Evolutionary conservation across 2,797 vertebrate genomes (phyloP).

Genomic region (Arctocebus calabarensis): DNA sequence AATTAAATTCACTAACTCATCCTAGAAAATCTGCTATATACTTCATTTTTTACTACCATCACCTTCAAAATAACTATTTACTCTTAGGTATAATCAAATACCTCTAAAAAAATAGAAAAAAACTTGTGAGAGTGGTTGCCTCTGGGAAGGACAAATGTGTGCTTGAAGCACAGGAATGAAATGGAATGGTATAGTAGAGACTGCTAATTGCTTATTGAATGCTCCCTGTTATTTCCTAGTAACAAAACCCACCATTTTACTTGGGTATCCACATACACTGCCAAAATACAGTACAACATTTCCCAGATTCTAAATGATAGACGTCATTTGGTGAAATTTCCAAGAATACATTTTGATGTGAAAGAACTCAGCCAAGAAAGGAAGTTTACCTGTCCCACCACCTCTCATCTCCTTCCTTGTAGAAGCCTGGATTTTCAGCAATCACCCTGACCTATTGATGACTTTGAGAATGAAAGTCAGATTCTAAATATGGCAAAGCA

Average conservation of each 20-base stretch:
- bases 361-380: not conserved
- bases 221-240: not conserved
- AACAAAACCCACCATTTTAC: not conserved
- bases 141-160: not conserved
- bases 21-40: too few species aligned
- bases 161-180: not conserved
- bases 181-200: not conserved
- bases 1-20: too few species aligned
- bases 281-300: not conserved
- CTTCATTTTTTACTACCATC: too few species aligned
- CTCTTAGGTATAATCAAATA: not conserved
- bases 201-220: not conserved
- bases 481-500: not conserved
- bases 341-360: not conserved
- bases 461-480: not conserved
- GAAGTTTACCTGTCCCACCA: not conserved
- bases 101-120: not conserved
- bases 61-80: too few species aligned
- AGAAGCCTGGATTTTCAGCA: not conserved
- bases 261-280: not conserved
- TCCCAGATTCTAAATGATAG: not conserved
- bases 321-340: not conserved
- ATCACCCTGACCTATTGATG: not conserved
- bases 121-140: not conserved
- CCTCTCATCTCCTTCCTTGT: not conserved